Conservation (phyloP, 2,888 invertebrate genomes). For the Euplagia quadripunctaria region DNA sequence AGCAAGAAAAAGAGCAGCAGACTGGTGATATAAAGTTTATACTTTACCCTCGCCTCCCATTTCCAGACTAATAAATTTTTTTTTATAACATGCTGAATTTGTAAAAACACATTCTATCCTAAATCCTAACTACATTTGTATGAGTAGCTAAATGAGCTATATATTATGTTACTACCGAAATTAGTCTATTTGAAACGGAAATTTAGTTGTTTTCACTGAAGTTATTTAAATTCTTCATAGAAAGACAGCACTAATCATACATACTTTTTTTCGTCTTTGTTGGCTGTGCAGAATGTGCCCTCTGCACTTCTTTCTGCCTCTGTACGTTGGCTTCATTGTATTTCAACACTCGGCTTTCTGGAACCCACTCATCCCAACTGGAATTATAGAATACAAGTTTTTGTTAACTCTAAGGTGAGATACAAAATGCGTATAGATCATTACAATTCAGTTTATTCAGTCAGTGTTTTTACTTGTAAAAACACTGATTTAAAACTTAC, state of each 20-base stretch:
- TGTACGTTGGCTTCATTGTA: slow-evolving; percentile 96
- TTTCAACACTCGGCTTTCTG: slow-evolving; percentile 95
- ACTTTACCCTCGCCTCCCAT: no score
- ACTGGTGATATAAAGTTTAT: no score
- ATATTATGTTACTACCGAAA: no score
- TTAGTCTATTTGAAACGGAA: not conserved
- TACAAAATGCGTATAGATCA: not conserved
- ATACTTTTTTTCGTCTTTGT: slow-evolving; percentile 89
- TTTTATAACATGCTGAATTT: no score
- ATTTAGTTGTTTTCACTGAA: not conserved
- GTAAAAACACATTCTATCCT: no score
- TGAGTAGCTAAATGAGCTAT: no score
- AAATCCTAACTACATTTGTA: no score
- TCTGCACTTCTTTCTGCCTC: slow-evolving; percentile 94
- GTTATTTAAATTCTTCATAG: not conserved
- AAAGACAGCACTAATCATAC: slow-evolving; percentile 9
- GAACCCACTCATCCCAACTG: slow-evolving; percentile 97
- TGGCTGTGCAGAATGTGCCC: slow-evolving; percentile 92
- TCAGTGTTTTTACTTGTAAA: no score
- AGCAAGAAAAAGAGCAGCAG: no score
- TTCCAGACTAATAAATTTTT: no score
- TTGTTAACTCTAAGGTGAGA: not conserved
- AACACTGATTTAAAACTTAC: slow-evolving; percentile 83
- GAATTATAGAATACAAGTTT: slow-evolving; percentile 48
- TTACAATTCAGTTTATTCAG: no score